Conservation (phyloP, 1,140 invertebrate species). For the Drosophila mauritiana region DNA sequence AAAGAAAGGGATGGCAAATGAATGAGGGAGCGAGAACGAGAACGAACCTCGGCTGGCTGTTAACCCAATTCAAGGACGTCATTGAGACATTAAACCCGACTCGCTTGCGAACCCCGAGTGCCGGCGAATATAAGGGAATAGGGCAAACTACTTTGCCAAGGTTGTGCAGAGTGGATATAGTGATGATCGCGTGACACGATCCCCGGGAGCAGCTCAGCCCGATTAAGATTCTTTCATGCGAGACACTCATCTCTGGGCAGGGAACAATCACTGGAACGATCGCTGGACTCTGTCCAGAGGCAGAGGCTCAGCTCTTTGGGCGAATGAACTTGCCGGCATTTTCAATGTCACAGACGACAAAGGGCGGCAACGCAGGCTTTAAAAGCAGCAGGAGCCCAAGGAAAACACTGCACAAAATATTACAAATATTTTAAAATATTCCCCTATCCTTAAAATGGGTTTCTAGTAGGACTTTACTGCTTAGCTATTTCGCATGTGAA, state of each 20-base stretch:
- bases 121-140: constrained; percentile 80
- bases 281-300: constrained; percentile 38
- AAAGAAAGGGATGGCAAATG: background rate
- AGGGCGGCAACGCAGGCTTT: constrained; percentile 24
- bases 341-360: constrained; percentile 75
- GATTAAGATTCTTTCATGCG: background rate
- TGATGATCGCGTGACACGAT: constrained; percentile 43
- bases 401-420: constrained; percentile 9
- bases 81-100: constrained; percentile 80
- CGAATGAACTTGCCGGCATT: constrained; percentile 77
- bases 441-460: too few relatives aligned
- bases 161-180: constrained; percentile 35
- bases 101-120: constrained; percentile 23
- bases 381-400: constrained; percentile 14
- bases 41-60: constrained; percentile 62
- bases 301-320: constrained; percentile 32
- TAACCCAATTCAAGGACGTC: constrained; percentile 84
- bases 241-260: constrained; percentile 3
- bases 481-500: too few relatives aligned
- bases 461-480: too few relatives aligned
- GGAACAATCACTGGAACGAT: constrained; percentile 12
- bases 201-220: background rate
- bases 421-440: background rate
- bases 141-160: constrained; percentile 84
- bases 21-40: constrained; percentile 2